Evolutionary conservation across 2,888 invertebrate genomes (phyloP), one percentile per base, ranked within the genome.

Genomic region (Drosophila hawaiiensis): DNA sequence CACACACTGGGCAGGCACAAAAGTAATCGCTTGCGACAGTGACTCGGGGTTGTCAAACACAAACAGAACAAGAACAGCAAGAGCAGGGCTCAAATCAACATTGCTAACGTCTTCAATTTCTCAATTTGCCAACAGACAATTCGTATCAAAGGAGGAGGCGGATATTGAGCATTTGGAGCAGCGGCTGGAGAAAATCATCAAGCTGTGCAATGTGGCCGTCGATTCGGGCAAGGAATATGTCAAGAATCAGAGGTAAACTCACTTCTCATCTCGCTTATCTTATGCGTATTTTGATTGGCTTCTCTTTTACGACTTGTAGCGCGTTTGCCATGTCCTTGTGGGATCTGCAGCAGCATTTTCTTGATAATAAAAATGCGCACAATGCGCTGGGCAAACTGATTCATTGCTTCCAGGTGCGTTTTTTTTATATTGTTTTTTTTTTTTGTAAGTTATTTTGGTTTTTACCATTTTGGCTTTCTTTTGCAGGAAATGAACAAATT

Each of bases 191-290:
- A 98, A 97, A 95, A 97, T 98, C 91, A 95, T 99, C 67, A 98
- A 98, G 94, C 95, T 97, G 90, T 98, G 98, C 93, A 96, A 96
- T 90, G 94, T 95, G 82, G 98, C 98, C 96, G 96, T 98, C 81
- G 98, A 99, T 88, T 95, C 97, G 74, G 99, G 99, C 78, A 98
- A 98, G 94, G 95, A 96, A 84, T 98, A 97, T 94, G 96, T 98
- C 91, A 96, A 96, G 92, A 97, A 98, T 93, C 98, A 98, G 94
- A 97, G 97, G 98, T 98, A 94, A 76, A 22, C 22, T 47, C 49
- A 65, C 14, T 28, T 35, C 43, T 31, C 25, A 37, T 37, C 54
- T 37, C 16, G 28, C 43, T 9, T 59, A 33, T 61, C 16, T 58
- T 37, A 43, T 52, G 54, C 52, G 71, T 37, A 61, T 54, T 65